Evolutionary conservation across 2,113 vertebrate species (phyloP), one percentile per base, ranked within the genome.

Genomic region (Notarius lentiginosus): DNA sequence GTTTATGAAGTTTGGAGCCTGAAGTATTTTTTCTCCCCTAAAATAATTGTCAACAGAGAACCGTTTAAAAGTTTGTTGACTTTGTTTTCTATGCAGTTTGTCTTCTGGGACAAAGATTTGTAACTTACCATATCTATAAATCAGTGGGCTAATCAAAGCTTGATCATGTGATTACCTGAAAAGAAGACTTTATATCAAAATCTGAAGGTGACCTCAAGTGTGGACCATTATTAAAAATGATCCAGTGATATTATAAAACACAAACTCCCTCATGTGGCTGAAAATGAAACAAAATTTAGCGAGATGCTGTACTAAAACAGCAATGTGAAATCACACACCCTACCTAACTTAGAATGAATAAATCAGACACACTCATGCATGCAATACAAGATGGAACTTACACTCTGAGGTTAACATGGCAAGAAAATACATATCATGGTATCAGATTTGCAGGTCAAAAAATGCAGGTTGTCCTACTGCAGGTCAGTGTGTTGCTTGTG

Each of bases 1-100:
- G 98, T 41, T 87, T 92, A 91, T 99, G 98, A 63, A 95, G 93
- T 84, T 90, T 95, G 14, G 92, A 81, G 14, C 91, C 87, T 53
- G 92, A 90, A 83, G 89, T 94, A 65, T 85, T 94, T 49, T 90
- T 91, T 88, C 84, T 95, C 79, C 93, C 94, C 97, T 98, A 90
- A 55, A 80, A 51, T 51, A 1, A 30, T 79, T 75, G 17, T 22
- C 30, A 83, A 47, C 49, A 63, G 1, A 63, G 24, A 66, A 41
- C 18, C 1, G 34, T 14, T 27, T 65, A 20, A 73, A 22, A 47
- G 5, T 1, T 4, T 83, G 60, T 15, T 49, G 3, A 68, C 1
- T 66, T 70, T 27, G 24, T 58, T 30, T 34, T 10, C 12, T 22
- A 76, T 73, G 22, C 17, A 56, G 11, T 61, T 76, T 77, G 8